These are phyloP conservation scores for Exocentrus adspersus DNA, from an alignment of 2,888 invertebrate genomes.

Conservation along the genomic window DNA sequence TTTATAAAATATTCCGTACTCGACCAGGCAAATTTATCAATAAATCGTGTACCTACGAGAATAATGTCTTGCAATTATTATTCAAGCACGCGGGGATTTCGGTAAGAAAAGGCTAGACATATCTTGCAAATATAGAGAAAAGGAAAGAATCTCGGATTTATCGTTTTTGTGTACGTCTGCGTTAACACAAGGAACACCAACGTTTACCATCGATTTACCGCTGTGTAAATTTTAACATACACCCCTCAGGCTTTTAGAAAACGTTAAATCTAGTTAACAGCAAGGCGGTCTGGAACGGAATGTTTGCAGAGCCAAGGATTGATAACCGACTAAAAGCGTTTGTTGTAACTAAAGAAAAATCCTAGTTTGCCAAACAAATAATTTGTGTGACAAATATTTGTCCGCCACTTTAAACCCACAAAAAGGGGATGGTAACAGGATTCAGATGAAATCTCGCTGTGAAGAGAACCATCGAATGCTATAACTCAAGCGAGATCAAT, in stretches of 20 bases:
- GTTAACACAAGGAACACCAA: slow-evolving; percentile 13
- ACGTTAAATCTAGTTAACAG: slow-evolving; percentile 24
- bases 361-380: background rate
- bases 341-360: background rate
- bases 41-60: too few species aligned
- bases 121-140: slow-evolving; percentile 1
- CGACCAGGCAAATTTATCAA: too few species aligned
- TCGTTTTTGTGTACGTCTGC: slow-evolving; percentile 22
- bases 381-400: background rate
- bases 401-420: background rate
- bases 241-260: slow-evolving; percentile 16
- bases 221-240: slow-evolving; percentile 25
- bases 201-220: slow-evolving; percentile 24
- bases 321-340: slow-evolving; percentile 12
- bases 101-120: too few species aligned
- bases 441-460: too few species aligned
- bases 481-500: too few species aligned
- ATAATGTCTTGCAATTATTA: too few species aligned
- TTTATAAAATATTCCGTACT: too few species aligned
- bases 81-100: too few species aligned
- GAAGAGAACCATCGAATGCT: too few species aligned
- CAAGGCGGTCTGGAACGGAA: background rate
- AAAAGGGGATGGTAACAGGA: background rate
- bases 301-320: slow-evolving; percentile 12
- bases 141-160: slow-evolving; percentile 12